These are phyloP conservation scores for Temnothorax unifasciatus DNA, from an alignment of 2,888 invertebrate species.

Conservation along the genomic window DNA sequence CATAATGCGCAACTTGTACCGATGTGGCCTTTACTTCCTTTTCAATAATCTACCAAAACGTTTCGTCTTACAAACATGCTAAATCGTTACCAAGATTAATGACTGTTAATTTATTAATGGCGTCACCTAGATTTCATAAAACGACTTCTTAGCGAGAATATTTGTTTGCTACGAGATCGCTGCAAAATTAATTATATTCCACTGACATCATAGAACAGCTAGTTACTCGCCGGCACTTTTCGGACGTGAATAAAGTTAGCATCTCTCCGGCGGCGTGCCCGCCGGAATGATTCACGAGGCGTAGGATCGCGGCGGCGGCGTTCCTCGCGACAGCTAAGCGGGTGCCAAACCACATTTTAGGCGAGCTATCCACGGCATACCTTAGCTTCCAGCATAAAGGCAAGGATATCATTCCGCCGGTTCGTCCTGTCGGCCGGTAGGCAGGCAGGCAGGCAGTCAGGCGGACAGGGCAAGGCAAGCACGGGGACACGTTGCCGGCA, in stretches of 20 bases:
- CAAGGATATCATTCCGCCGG: slow-evolving; percentile 75
- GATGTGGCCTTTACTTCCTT: neutral
- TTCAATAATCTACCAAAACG: slow-evolving; percentile 14
- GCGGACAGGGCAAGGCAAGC: slow-evolving; percentile 4
- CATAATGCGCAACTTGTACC: slow-evolving; percentile 10
- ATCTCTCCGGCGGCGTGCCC: slow-evolving; percentile 5
- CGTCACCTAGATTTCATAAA: neutral
- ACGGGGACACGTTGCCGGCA: slow-evolving; percentile 42
- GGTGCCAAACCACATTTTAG: slow-evolving; percentile 78
- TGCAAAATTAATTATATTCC: neutral
- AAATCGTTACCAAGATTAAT: slow-evolving; percentile 9
- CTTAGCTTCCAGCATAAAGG: slow-evolving; percentile 55
- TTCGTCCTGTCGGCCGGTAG: slow-evolving; percentile 57
- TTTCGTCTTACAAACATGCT: neutral
- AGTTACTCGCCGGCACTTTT: neutral
- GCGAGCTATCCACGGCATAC: slow-evolving; percentile 80
- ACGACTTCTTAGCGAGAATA: neutral
- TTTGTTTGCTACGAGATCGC: neutral
- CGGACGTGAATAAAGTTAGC: slow-evolving; percentile 16
- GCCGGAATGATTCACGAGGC: slow-evolving; percentile 48
- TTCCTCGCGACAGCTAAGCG: slow-evolving; percentile 65
- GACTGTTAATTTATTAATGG: neutral
- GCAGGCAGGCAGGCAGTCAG: neutral
- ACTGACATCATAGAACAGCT: neutral
- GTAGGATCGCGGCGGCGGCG: slow-evolving; percentile 36